Percentiles rank a stretch among this genome's conserved stretches.
Evolutionary conservation across 2,113 vertebrate species (phyloP).

Genomic region (Mungos mungo): DNA sequence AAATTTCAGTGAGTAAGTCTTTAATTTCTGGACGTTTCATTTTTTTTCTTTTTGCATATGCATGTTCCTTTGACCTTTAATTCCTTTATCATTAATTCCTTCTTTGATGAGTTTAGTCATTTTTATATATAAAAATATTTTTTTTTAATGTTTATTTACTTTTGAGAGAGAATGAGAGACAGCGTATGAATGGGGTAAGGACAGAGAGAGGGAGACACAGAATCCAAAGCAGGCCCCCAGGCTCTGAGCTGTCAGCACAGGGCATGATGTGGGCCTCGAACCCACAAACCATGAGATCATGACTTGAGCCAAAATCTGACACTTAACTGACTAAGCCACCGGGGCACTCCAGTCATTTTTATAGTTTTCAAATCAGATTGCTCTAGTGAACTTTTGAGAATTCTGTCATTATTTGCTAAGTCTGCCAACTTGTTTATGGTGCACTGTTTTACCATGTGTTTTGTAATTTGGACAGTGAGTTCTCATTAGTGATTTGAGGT

Average conservation of each 20-base stretch:
- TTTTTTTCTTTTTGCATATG: not conserved
- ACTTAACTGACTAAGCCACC: too few relatives aligned
- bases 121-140: not conserved
- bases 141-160: too few relatives aligned
- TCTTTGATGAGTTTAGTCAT: not conserved
- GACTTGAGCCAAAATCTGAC: too few relatives aligned
- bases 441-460: not conserved
- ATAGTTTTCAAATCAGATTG: not conserved
- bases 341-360: not conserved
- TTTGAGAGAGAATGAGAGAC: too few relatives aligned
- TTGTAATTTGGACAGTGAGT: not conserved
- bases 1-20: slow-evolving; percentile 24
- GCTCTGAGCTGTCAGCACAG: too few relatives aligned
- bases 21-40: slow-evolving; percentile 9
- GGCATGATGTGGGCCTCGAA: too few relatives aligned
- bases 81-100: not conserved
- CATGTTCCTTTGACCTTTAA: not conserved
- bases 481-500: not conserved
- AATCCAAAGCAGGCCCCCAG: too few relatives aligned
- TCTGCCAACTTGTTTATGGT: not conserved
- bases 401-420: not conserved
- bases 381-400: not conserved
- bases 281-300: too few relatives aligned
- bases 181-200: too few relatives aligned
- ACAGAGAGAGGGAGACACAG: too few relatives aligned